Conservation (phyloP, 1,140 invertebrate genomes). For the Stegodyphus dumicola region DNA sequence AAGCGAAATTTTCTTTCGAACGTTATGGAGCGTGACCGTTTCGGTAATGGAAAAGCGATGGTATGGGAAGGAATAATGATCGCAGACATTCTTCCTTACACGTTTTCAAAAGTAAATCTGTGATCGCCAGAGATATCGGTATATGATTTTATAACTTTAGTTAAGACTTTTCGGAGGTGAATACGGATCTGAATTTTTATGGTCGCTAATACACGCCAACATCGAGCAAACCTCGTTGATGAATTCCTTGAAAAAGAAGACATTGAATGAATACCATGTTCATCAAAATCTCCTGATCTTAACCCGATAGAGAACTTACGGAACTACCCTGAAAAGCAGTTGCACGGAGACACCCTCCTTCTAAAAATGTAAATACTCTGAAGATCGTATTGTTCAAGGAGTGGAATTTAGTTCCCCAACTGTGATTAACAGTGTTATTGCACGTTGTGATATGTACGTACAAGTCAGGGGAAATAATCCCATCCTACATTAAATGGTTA, state of each 20-base stretch:
- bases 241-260: constrained; percentile 9
- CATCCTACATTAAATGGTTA: background rate
- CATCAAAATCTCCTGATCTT: constrained; percentile 5
- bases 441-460: background rate
- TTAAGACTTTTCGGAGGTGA: background rate
- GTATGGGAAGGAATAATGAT: constrained; percentile 1
- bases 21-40: constrained; percentile 3
- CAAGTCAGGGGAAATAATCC: background rate
- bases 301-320: constrained; percentile 48
- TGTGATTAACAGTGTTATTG: background rate
- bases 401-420: background rate
- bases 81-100: background rate
- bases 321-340: background rate
- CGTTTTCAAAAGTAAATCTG: background rate
- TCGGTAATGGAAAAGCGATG: background rate
- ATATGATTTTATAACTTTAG: background rate
- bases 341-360: background rate
- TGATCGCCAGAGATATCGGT: background rate
- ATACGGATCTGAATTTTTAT: constrained; percentile 5
- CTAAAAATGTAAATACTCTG: background rate
- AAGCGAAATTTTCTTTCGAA: background rate
- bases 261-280: background rate
- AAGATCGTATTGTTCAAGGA: background rate
- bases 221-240: background rate
- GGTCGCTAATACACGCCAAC: constrained; percentile 21